Base-by-base conservation (phyloP, 2,888 invertebrate species). In the Belgica antarctica region DNA sequence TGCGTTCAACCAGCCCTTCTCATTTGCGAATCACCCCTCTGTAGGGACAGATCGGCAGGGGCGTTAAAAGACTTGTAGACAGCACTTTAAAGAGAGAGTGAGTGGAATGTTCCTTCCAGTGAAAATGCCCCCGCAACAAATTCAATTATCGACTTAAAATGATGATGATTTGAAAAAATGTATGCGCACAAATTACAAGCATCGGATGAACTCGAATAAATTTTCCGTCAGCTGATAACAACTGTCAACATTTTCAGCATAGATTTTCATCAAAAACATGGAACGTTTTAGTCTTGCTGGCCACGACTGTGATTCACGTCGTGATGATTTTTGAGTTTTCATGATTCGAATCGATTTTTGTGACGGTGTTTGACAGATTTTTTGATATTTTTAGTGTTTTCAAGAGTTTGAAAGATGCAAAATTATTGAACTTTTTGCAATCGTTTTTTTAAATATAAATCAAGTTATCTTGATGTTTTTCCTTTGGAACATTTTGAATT, bases 171-270 rank as follows among this genome's bases (percentile, higher is more conserved):
- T 31, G 15, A 34, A 19, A 7, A 34, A 27, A 27, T 24, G 25
- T 15, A 27, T 2, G 61, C 10, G 25, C 25, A 24, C 28, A 61
- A 61, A 24, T 52, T 24, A 52, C 52, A 52, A 66, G 65, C n/a
- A 47, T 65, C 65, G 36, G 19, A 41, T 12, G 41, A 41, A 41
- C 31, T 46, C 10, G 22, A 15, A 27, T 27, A 47, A 47, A 66
- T 27, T 66, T 31, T 41, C n/a, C 15, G 47, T 31, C 57, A 68
- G 52, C 68, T 68, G 68, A 57, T 68, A 65, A 71, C 71, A 71
- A 71, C 65, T 71, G 71, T 71, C 27, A 71, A 71, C 71, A 65
- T 71, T 71, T 71, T 68, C 25, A 12, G 7, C 28, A 15, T 41
- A 22, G 47, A n/a, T 47, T 47, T n/a, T 15, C n/a, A 59, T 59